Conservation (phyloP, 1,140 invertebrate species). For the Bilobella aurantiaca region DNA sequence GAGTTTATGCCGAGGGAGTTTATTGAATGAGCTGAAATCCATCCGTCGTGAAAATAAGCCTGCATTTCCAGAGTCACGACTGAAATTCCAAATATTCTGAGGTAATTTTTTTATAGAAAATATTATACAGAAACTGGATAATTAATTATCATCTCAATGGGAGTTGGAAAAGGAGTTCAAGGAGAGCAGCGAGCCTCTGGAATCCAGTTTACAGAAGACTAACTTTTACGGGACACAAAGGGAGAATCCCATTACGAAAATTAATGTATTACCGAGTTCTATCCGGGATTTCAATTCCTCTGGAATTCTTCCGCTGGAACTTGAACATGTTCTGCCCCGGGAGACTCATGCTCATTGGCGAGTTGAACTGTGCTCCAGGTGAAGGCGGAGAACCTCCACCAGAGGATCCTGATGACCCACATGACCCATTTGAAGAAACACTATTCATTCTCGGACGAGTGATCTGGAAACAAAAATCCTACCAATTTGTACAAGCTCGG, state of each 20-base stretch:
- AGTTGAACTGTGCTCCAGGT: slow-evolving; percentile 7
- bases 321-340: slow-evolving; percentile 9
- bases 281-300: not conserved
- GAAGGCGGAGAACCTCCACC: slow-evolving; percentile 49
- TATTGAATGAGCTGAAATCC: slow-evolving; percentile 91
- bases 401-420: slow-evolving; percentile 52
- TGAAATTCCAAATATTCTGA: too few species aligned
- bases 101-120: too few species aligned
- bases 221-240: not conserved
- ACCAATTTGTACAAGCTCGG: too few species aligned
- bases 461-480: not conserved
- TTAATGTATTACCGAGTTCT: not conserved
- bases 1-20: slow-evolving; percentile 82
- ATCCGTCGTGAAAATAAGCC: slow-evolving; percentile 78
- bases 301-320: slow-evolving; percentile 16
- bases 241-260: too few species aligned
- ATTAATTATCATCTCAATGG: not conserved
- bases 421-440: slow-evolving; percentile 53
- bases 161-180: not conserved
- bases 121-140: too few species aligned
- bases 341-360: not conserved
- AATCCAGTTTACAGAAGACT: too few species aligned
- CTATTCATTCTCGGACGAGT: slow-evolving; percentile 47
- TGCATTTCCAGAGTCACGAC: slow-evolving; percentile 40
- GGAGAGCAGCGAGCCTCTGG: too few species aligned